phyloP scores from a whole-genome alignment of 2,113 vertebrate genomes.

The Anhinga rufa region DNA sequence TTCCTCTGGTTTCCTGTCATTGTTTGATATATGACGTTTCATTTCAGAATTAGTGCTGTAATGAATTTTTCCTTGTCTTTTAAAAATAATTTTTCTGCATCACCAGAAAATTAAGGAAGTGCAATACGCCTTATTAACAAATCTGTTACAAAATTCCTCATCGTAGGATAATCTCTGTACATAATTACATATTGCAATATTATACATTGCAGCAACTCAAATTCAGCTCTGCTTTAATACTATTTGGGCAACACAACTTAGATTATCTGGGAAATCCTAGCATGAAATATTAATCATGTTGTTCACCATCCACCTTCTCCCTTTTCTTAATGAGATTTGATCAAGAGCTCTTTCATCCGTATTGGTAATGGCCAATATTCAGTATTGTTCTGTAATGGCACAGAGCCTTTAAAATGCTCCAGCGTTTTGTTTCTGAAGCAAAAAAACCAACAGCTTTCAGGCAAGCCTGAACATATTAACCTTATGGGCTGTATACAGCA shows the following conservation, averaged over 20 bases:
- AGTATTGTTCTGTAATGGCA: neutral
- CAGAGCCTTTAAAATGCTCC: neutral
- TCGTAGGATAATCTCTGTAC: neutral
- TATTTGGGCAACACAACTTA: neutral
- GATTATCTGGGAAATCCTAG: neutral
- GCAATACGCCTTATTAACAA: neutral
- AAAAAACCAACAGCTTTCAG: neutral
- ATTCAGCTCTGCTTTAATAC: neutral
- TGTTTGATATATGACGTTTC: neutral
- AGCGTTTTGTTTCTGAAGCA: neutral
- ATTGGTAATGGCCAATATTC: neutral
- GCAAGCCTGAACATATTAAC: neutral
- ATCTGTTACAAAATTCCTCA: neutral
- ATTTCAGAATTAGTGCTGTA: neutral
- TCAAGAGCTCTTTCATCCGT: neutral
- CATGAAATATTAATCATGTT: neutral
- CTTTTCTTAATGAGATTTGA: neutral
- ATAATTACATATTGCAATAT: neutral
- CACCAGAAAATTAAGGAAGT: neutral
- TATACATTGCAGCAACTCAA: neutral
- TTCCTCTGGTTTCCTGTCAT: neutral
- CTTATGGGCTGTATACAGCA: neutral
- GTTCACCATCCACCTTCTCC: neutral
- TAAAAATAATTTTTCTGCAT: neutral
- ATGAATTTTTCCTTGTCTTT: neutral